Conservation (phyloP, 1,140 invertebrate genomes). For the Spodoptera litura region DNA sequence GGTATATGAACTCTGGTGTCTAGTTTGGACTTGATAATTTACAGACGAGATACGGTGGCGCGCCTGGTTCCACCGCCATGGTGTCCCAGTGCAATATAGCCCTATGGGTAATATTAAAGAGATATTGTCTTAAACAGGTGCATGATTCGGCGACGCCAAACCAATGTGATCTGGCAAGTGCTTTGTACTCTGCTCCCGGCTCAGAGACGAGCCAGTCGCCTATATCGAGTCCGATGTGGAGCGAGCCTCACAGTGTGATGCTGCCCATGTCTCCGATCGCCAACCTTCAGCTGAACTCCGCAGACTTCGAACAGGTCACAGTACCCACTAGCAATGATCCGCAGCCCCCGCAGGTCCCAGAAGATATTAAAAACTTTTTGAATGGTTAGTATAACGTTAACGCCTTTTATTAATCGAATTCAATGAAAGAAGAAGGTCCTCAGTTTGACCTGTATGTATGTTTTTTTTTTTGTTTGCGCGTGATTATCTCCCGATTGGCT, state of each 20-base stretch:
- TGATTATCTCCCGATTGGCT: too few species aligned
- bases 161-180: conserved; percentile 51
- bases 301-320: conserved; percentile 53
- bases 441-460: too few species aligned
- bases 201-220: conserved; percentile 20
- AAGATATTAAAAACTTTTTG: conserved; percentile 49
- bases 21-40: too few species aligned
- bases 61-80: too few species aligned
- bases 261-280: conserved; percentile 48
- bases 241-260: conserved; percentile 52
- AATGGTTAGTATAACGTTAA: conserved; percentile 46
- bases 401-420: too few species aligned
- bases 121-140: background rate
- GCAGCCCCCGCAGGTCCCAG: background rate
- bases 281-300: conserved; percentile 61
- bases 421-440: too few species aligned
- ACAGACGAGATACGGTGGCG: too few species aligned
- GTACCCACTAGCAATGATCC: background rate
- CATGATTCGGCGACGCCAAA: conserved; percentile 2
- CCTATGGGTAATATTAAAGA: background rate
- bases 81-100: too few species aligned
- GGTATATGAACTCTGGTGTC: too few species aligned
- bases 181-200: conserved; percentile 1
- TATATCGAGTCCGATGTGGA: conserved; percentile 55
- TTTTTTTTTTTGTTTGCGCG: too few species aligned